Base-by-base conservation (phyloP, 2,113 vertebrate genomes). In the Gambusia affinis region DNA sequence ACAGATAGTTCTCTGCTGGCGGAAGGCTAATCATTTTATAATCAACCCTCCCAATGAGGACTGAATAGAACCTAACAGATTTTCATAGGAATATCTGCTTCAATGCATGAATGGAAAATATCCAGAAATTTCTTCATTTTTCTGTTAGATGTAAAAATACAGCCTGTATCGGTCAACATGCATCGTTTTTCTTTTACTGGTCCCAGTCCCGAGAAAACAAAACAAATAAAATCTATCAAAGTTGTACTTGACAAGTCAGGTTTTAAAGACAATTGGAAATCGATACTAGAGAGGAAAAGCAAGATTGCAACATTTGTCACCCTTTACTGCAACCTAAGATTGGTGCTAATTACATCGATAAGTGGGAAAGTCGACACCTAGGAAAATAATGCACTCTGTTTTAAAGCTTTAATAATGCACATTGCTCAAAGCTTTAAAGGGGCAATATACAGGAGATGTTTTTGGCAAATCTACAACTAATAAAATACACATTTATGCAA, bases 381-480 rank as follows among this genome's bases (percentile, higher is more conserved):
- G 8, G 42, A 1, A 12, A 65, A 64, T 65, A 4, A 31, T 24
- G 4, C 19, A 29, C 30, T 57, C 27, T 27, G 29, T 27, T 27
- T 27, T 27, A 27, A 27, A 27, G 27, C 27, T 27, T 27, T 27
- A 27, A 27, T 27, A 27, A 27, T 27, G 27, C 27, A 27, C 22
- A 63, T 31, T 22, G 60, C 31, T 72, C 30, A 57, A 74, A 70
- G 31, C 57, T 82, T 51, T 78, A 64, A 37, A 80, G 28, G 22
- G 51, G 37, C 64, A 84, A 69, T 54, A 17, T 44, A 72, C 67
- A 75, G 57, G 51, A 70, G 67, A 70, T 82, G 70, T 64, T 75
- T 71, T 83, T 72, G 76, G 70, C 85, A 79, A 81, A 77, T 47
- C 60, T 65, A 75, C 70, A 78, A 82, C 79, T 66, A 72, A 84